Evolutionary conservation across 2,888 invertebrate genomes (phyloP), one percentile per base, ranked within the genome.

Genomic region (Achlya flavicornis): DNA sequence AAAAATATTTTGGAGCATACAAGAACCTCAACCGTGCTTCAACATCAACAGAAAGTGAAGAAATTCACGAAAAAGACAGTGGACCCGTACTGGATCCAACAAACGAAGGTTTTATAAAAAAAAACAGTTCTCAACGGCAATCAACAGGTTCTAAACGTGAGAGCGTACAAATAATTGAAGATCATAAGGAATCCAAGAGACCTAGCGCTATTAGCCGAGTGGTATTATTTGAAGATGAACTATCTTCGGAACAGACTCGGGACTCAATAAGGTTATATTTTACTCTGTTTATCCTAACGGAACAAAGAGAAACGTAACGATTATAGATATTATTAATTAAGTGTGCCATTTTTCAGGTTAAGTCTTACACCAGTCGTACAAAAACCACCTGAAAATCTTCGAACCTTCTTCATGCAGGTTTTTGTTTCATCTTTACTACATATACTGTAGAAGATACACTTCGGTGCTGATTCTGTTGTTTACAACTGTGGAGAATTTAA

Each of bases 381-480:
- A 16, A 16, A 63, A 11, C 57, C 62, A 7, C 76, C 76, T 16
- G 65, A 73, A 48, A 86, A 86, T 68, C 43, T 86, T 60, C 80
- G 74, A 57, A 92, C 91, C 3, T 90, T 87, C 69, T 93, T 90
- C 67, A 93, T 93, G 91, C 92, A 92, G 92, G 92, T 83, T n/a
- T n/a, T 14, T 43, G 14, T 14, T 43, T 43, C 12, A 4, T 12
- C 3, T 43, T 4, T 43, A 10, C 2, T 38, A 38, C 26, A 26
- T 26, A 26, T 26, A 26, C 26, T 2, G 26, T 26, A 26, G 26
- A 26, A 1, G 1, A 26, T 26, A 26, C 26, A 26, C 26, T 1
- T 26, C 2, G 26, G 26, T 26, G 7, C 4, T 35, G 7, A 10
- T 38, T 10, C 7, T 10, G 10, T 38, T 38, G 7, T 38, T 38